phyloP scores from a whole-genome alignment of 1,140 invertebrate genomes.

The Drosophila kurseongensis region DNA sequence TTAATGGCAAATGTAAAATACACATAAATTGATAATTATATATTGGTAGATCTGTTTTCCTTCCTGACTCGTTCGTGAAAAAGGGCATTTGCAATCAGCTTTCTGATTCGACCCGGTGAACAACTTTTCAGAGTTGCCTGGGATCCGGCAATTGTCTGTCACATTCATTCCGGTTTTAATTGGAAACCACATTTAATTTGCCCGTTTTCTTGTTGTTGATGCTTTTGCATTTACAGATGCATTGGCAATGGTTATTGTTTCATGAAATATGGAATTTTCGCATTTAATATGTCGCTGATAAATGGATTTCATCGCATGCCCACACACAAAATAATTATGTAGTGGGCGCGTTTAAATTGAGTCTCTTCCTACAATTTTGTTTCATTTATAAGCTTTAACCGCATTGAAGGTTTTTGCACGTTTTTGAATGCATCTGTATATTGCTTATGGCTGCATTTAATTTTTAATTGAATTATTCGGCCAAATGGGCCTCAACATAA shows the following conservation, averaged over 20 bases:
- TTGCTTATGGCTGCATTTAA: constrained; percentile 55
- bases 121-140: constrained; percentile 3
- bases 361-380: constrained; percentile 33
- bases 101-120: constrained; percentile 8
- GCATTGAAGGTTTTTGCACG: constrained; percentile 19
- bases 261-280: constrained; percentile 55
- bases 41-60: constrained; percentile 29
- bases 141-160: constrained; percentile 35
- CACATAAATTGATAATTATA: constrained; percentile 36
- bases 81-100: constrained; percentile 40
- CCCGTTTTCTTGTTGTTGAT: constrained; percentile 28
- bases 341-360: constrained; percentile 50
- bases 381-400: constrained; percentile 22
- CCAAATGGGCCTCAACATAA: constrained; percentile 44
- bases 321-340: constrained; percentile 51
- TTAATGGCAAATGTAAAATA: constrained; percentile 11
- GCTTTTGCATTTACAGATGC: constrained; percentile 12
- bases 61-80: constrained; percentile 9
- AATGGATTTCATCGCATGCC: constrained; percentile 51
- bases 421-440: constrained; percentile 13
- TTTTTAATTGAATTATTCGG: constrained; percentile 69
- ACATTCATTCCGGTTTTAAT: constrained; percentile 64
- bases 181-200: constrained; percentile 66
- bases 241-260: constrained; percentile 36
- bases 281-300: constrained; percentile 54